Conservation (phyloP, 1,140 invertebrate species). For the Sarcophaga bullata region DNA sequence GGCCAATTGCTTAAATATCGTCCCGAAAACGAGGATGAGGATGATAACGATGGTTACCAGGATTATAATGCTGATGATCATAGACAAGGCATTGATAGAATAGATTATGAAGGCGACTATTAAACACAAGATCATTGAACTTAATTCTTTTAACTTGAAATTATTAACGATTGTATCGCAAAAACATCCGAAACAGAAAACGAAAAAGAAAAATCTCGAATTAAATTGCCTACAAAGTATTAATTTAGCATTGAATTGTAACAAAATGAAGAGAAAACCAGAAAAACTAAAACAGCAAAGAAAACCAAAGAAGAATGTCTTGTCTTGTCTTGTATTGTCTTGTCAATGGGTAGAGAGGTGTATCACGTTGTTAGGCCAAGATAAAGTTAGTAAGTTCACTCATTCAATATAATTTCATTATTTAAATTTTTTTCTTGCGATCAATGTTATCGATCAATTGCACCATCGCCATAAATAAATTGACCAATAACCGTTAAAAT, state of each 20-base stretch:
- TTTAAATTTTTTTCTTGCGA: not conserved
- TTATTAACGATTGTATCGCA: not conserved
- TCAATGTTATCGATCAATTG: not conserved
- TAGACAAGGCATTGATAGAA: constrained; percentile 41
- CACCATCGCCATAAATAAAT: not conserved
- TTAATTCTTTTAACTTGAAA: constrained; percentile 6
- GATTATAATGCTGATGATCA: constrained; percentile 17
- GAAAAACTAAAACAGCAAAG: not conserved
- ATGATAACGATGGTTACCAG: not conserved
- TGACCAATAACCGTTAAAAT: not conserved
- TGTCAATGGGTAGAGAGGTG: too few species aligned
- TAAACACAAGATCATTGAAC: constrained; percentile 22
- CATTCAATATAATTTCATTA: too few species aligned
- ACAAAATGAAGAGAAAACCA: too few species aligned
- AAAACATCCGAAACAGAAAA: too few species aligned
- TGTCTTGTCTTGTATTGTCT: not conserved
- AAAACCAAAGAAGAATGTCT: not conserved
- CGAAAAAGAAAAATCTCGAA: too few species aligned
- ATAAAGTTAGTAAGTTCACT: not conserved
- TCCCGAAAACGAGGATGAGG: constrained; percentile 48
- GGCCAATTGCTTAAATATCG: constrained; percentile 64
- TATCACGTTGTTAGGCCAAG: not conserved
- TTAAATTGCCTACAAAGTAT: too few species aligned
- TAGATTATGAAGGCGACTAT: constrained; percentile 19
- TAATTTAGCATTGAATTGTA: too few species aligned